phyloP scores from a whole-genome alignment of 1,140 invertebrate genomes.

The Drosophila subobscura region DNA sequence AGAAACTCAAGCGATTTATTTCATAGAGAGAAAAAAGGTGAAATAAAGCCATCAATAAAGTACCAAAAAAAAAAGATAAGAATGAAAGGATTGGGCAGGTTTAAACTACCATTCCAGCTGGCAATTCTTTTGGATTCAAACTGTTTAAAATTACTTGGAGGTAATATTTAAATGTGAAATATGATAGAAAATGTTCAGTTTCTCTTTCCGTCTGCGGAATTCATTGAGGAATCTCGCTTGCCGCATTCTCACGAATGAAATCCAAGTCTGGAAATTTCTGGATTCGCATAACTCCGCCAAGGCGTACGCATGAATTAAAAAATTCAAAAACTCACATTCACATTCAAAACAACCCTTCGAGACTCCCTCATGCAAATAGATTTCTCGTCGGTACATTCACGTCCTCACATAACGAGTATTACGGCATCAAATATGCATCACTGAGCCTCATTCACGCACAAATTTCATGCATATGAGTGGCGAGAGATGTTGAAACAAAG shows the following conservation, averaged over 20 bases:
- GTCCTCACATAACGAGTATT: slow-evolving; percentile 7
- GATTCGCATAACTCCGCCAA: slow-evolving; percentile 8
- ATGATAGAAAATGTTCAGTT: too few relatives aligned
- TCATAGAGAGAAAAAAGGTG: not conserved
- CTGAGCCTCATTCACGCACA: slow-evolving; percentile 70
- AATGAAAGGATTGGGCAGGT: too few relatives aligned
- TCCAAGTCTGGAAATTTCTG: not conserved
- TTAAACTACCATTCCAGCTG: too few relatives aligned
- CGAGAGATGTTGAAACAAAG: slow-evolving; percentile 65
- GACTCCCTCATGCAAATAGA: not conserved
- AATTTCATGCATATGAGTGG: slow-evolving; percentile 62
- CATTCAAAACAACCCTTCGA: slow-evolving; percentile 10
- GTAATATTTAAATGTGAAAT: too few relatives aligned
- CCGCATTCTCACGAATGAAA: not conserved
- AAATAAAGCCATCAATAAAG: slow-evolving; percentile 4
- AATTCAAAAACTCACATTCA: slow-evolving; percentile 3
- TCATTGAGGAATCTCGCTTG: not conserved
- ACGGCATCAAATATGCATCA: slow-evolving; percentile 54
- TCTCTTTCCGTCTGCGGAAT: too few relatives aligned
- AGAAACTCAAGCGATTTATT: slow-evolving; percentile 11
- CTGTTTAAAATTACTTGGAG: too few relatives aligned
- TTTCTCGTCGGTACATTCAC: not conserved
- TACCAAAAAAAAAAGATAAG: not conserved
- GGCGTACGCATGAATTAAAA: slow-evolving; percentile 12
- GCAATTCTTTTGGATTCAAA: too few relatives aligned